Conservation (phyloP, 2,113 vertebrate genomes). For the Heteronetta atricapilla region DNA sequence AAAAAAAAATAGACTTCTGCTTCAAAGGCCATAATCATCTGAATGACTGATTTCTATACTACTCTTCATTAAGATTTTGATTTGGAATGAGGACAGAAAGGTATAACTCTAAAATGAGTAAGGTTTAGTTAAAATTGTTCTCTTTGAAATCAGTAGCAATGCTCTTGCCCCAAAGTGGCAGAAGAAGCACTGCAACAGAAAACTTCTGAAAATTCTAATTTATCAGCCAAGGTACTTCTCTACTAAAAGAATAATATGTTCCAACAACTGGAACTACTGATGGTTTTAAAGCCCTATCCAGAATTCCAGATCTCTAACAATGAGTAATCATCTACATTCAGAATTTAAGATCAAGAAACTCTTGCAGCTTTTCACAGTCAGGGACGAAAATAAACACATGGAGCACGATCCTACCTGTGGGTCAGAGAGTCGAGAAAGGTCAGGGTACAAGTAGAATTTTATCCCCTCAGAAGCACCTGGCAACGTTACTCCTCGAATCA, state of each 20-base stretch:
- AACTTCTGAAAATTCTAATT: not conserved
- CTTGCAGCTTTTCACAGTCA: not conserved
- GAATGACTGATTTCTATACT: not conserved
- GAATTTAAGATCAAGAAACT: not conserved
- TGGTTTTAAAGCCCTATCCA: not conserved
- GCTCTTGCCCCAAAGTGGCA: not conserved
- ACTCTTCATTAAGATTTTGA: not conserved
- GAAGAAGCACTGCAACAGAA: not conserved
- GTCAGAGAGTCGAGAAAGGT: constrained; percentile 94
- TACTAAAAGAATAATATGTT: not conserved
- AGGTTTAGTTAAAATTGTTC: not conserved
- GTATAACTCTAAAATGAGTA: not conserved
- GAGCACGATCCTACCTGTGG: constrained; percentile 86
- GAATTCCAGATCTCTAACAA: not conserved
- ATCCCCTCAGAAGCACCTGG: constrained; percentile 92
- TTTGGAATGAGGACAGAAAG: not conserved
- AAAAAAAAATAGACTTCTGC: not conserved
- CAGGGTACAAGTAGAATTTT: constrained; percentile 98
- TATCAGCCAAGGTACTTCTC: not conserved
- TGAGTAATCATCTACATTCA: not conserved
- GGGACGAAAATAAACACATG: fast-evolving
- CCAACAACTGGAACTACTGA: not conserved
- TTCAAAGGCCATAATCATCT: not conserved
- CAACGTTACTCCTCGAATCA: constrained; percentile 92
- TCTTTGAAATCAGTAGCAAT: fast-evolving